Percentiles rank a stretch among this genome's conserved stretches.
Conservation (phyloP, 2,797 vertebrate species). For the Anabacerthia variegaticeps region DNA sequence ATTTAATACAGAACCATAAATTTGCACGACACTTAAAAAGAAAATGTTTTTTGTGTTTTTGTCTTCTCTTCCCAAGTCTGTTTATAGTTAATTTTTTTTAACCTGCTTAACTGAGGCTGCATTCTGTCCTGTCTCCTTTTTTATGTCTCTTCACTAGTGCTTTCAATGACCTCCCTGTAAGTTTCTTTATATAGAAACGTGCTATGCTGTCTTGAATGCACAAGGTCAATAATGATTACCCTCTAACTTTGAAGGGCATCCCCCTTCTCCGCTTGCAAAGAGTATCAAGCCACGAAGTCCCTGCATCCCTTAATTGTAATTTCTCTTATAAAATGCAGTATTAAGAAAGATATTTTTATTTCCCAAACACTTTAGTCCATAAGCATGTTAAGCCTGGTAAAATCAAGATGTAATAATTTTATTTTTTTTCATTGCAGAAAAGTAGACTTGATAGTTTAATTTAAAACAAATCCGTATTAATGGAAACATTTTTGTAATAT, state of each 20-base stretch:
- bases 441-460: neutral
- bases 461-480: neutral
- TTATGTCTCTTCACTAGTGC: constrained; percentile 52
- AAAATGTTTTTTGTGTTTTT: constrained; percentile 20
- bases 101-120: neutral
- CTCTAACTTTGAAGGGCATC: constrained; percentile 72
- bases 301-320: constrained; percentile 19
- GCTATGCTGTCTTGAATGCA: constrained; percentile 70
- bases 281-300: constrained; percentile 14
- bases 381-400: neutral
- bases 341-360: constrained; percentile 1
- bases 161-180: constrained; percentile 61
- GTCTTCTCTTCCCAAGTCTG: neutral
- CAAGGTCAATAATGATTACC: constrained; percentile 74
- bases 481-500: neutral
- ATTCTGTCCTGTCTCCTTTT: constrained; percentile 26
- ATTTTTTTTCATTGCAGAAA: neutral
- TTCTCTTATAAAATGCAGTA: neutral
- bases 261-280: constrained; percentile 42
- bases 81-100: constrained; percentile 44
- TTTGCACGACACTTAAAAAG: constrained; percentile 7
- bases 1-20: constrained; percentile 23
- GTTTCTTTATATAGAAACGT: constrained; percentile 71
- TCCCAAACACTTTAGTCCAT: neutral
- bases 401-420: neutral